Evolutionary conservation across 2,113 vertebrate genomes (phyloP), one percentile per base, ranked within the genome.

Genomic region (Epinephelus lanceolatus): DNA sequence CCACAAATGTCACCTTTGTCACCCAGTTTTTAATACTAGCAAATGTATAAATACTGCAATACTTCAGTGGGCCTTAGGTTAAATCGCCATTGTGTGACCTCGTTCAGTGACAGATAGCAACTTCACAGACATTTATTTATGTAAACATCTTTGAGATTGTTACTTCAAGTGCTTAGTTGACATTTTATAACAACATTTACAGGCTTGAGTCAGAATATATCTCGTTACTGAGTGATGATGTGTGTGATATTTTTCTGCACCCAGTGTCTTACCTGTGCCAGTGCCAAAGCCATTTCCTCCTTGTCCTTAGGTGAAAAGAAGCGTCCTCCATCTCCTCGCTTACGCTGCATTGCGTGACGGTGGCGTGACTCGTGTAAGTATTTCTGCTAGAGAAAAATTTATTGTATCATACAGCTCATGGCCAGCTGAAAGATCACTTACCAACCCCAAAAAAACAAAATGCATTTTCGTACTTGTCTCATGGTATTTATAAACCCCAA

Each of bases 271-370:
- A 97, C 98, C 96, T 99, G 97, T 92, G 97, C 95, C 33, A 93
- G 55, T 17, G 84, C 83, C 95, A 97, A 61, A 91, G 95, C 71
- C 96, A 94, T 92, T 76, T 96, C 97, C 73, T 99, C 98, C 73
- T 98, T 99, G 71, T 98, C 98, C 88, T 99, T 99, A 10, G 98
- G 98, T 30, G 98, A 99, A 92, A 98, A 99, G 94, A 99, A 99
- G 3, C 98, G 96, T 0, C 98, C 98, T 0, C 98, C 98, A 81
- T 99, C 98, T 33, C 98, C 98, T 1, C 98, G 94, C 59, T 99
- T 99, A 60, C 98, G 92, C 82, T 98, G 97, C 98, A 99, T 99
- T 52, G 98, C 98, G 15, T 99, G 98, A 42, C 97, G 96, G 72
- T 99, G 98, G 60, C 98, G 96, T 17, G 98, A 99, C 77, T 99